Conservation (phyloP, 2,888 invertebrate species). For the Ommatoiulus sabulosus region DNA sequence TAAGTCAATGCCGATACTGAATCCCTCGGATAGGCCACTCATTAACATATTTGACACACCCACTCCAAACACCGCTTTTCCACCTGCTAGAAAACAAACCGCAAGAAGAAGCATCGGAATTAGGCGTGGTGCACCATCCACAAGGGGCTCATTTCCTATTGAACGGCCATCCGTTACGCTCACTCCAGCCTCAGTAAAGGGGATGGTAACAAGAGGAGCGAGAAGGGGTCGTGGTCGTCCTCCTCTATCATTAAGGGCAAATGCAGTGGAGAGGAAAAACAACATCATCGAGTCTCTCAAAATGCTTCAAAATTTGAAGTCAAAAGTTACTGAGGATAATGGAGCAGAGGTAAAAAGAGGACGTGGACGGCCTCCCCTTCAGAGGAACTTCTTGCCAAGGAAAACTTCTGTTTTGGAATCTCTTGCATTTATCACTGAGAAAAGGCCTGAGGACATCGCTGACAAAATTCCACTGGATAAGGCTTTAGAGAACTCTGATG, state of each 20-base stretch:
- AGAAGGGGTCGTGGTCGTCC: constrained; percentile 7
- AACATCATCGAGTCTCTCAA: not conserved
- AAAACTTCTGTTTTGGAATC: not conserved
- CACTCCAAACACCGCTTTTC: not conserved
- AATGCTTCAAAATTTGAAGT: not conserved
- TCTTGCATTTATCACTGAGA: not conserved
- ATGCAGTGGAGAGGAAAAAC: not conserved
- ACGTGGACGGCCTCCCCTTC: not conserved
- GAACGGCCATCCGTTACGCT: not conserved
- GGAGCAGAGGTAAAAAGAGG: not conserved
- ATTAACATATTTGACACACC: not conserved
- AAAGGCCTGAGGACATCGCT: constrained; percentile 6
- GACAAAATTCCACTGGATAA: not conserved
- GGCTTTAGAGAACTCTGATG: not conserved
- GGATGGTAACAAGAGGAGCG: not conserved
- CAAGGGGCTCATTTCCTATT: not conserved
- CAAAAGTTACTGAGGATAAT: not conserved
- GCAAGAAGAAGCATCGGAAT: constrained; percentile 13
- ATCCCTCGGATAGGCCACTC: not conserved
- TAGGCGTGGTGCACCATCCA: not conserved
- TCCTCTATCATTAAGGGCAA: not conserved
- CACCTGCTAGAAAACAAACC: constrained; percentile 6
- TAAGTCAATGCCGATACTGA: constrained; percentile 6
- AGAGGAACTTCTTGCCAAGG: not conserved
- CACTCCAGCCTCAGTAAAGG: not conserved